Evolutionary conservation across 2,888 invertebrate species (phyloP), one percentile per base, ranked within the genome.

Genomic region (Calameuta filiformis): DNA sequence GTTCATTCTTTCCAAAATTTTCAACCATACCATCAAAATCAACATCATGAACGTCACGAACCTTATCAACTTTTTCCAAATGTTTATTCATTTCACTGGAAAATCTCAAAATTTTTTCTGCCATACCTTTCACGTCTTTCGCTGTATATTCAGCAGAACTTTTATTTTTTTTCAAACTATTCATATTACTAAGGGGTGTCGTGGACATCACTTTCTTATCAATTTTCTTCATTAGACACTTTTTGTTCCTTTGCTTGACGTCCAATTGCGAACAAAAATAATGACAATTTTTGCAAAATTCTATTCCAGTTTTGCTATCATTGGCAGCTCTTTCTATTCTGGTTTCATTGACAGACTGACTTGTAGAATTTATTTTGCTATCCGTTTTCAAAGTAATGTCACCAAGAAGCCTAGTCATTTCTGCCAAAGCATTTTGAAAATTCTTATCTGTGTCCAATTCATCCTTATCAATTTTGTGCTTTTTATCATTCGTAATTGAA

Each of bases 41-140:
- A 30, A 68, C 35, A 30, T 68, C 76, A 33, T 75, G 37, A 11
- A 76, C 76, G 23, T 76, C 78, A 31, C 79, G 71, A 15, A 33
- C 37, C 73, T 76, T 34, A 56, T 75, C 40, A 69, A 73, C 37
- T 69, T 69, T 35, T 35, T 33, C n/a, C n/a, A 76, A 69, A 15
- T 76, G 73, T 33, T 76, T 68, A 35, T 68, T 33, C 56, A 84
- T 79, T 69, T 81, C 79, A 4, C 79, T 80, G 12, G 83, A 82
- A 76, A 84, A 83, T 68, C 81, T 73, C 11, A 84, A 76, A 78
- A 84, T 83, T 69, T 84, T 82, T 68, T 80, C 78, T 3, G 84
- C 82, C 77, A 83, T 80, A 33, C 78, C 77, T 78, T 81, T 75
- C 11, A 82, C 56, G 23, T 56, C 56, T 56, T 56, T 56, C 23